Evolutionary conservation across 2,888 invertebrate genomes (phyloP).

Genomic region (Gasteruption jaculator): DNA sequence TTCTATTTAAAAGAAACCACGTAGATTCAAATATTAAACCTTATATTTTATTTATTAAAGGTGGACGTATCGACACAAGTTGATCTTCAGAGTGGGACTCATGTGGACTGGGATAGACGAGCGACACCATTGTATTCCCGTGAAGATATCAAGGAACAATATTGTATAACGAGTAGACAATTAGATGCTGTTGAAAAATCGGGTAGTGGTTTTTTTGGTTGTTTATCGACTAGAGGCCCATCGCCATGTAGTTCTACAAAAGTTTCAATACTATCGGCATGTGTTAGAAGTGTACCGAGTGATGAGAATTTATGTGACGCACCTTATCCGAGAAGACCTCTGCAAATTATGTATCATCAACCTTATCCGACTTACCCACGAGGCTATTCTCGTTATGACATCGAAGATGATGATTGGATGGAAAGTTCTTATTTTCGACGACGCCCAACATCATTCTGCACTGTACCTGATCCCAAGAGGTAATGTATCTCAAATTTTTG

Average conservation of each 20-base stretch:
- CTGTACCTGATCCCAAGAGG: conserved; percentile 68
- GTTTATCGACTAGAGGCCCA: conserved; percentile 72
- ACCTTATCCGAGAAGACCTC: conserved; percentile 64
- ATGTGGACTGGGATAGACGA: conserved; percentile 51
- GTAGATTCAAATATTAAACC: conserved; percentile 5
- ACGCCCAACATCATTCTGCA: conserved; percentile 71
- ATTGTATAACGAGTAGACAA: conserved; percentile 89
- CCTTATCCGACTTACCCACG: conserved; percentile 43
- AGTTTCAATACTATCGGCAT: conserved; percentile 77
- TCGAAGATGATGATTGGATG: conserved; percentile 61
- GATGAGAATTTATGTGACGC: conserved; percentile 85
- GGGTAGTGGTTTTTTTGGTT: conserved; percentile 74
- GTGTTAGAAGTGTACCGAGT: conserved; percentile 81
- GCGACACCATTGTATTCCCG: conserved; percentile 72
- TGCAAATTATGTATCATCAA: conserved; percentile 43
- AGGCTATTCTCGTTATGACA: conserved; percentile 32
- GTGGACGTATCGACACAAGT: conserved; percentile 52
- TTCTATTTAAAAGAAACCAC: conserved; percentile 9
- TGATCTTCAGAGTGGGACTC: conserved; percentile 51
- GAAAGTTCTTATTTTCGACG: conserved; percentile 78
- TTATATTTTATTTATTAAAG: conserved; percentile 34
- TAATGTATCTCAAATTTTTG: too few relatives aligned
- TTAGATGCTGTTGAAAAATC: conserved; percentile 72
- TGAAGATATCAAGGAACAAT: conserved; percentile 87
- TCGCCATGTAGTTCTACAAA: conserved; percentile 63